These are phyloP conservation scores for Sebastes taczanowskii DNA, from an alignment of 2,797 vertebrate species.

Conservation along the genomic window DNA sequence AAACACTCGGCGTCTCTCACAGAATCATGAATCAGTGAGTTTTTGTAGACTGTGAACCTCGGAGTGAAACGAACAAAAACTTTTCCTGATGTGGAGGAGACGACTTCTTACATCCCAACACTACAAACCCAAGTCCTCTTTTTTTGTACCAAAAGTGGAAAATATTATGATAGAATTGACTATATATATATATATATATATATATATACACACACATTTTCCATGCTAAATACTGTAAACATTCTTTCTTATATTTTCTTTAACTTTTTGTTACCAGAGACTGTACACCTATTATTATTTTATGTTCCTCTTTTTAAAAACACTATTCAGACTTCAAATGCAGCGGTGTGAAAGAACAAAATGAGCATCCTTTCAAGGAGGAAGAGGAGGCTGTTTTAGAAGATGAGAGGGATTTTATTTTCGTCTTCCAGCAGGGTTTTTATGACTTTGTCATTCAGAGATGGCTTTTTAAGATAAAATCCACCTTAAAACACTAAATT, in stretches of 20 bases:
- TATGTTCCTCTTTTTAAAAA: conserved; percentile 28
- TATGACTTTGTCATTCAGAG: neutral
- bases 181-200: conserved; percentile 46
- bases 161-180: conserved; percentile 68
- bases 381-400: conserved; percentile 13
- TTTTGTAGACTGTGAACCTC: conserved; percentile 47
- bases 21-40: conserved; percentile 39
- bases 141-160: conserved; percentile 72
- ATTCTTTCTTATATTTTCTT: conserved; percentile 22
- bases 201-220: conserved; percentile 56
- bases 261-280: conserved; percentile 27
- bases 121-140: conserved; percentile 56
- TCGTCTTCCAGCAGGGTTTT: conserved; percentile 23
- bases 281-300: neutral
- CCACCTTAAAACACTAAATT: conserved; percentile 11
- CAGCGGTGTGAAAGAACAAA: conserved; percentile 24
- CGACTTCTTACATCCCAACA: conserved; percentile 28
- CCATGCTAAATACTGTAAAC: conserved; percentile 62
- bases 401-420: conserved; percentile 34
- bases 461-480: conserved; percentile 22
- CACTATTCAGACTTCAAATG: conserved; percentile 18
- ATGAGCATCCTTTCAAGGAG: neutral
- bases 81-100: conserved; percentile 24
- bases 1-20: conserved; percentile 28
- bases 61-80: conserved; percentile 43